These are phyloP conservation scores for Drosophila nebulosa DNA, from an alignment of 1,140 invertebrate species.

Conservation along the genomic window DNA sequence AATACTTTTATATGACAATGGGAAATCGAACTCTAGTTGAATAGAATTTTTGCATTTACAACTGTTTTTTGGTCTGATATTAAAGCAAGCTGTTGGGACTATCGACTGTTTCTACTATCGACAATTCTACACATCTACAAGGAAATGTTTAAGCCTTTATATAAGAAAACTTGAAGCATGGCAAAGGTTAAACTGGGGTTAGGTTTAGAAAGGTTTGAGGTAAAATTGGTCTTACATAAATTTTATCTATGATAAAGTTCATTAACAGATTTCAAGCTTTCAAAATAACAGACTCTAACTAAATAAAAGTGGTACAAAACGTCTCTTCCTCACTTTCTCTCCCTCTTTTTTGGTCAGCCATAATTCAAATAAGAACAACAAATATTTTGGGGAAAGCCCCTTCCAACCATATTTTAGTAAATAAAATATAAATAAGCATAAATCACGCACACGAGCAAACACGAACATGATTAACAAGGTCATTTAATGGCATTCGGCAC, in stretches of 20 bases:
- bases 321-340: slow-evolving; percentile 12
- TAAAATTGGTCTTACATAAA: too few relatives aligned
- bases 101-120: too few relatives aligned
- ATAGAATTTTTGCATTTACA: too few relatives aligned
- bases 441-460: slow-evolving; percentile 72
- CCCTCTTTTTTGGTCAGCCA: slow-evolving; percentile 19
- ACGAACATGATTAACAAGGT: slow-evolving; percentile 76
- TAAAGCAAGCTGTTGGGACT: too few relatives aligned
- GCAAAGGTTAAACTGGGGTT: not conserved
- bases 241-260: too few relatives aligned
- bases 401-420: slow-evolving; percentile 32
- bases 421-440: slow-evolving; percentile 79
- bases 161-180: too few relatives aligned
- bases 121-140: too few relatives aligned
- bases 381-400: not conserved
- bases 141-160: too few relatives aligned
- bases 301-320: slow-evolving; percentile 8
- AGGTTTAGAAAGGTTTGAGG: not conserved
- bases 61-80: too few relatives aligned
- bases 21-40: too few relatives aligned
- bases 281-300: not conserved
- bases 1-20: too few relatives aligned
- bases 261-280: too few relatives aligned
- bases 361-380: slow-evolving; percentile 31
- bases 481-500: slow-evolving; percentile 70